A percentile compares a stretch with the other conserved stretches of the same genome.
Evolutionary conservation across 2,113 vertebrate genomes (phyloP).

Genomic region (Percopsis transmontana): DNA sequence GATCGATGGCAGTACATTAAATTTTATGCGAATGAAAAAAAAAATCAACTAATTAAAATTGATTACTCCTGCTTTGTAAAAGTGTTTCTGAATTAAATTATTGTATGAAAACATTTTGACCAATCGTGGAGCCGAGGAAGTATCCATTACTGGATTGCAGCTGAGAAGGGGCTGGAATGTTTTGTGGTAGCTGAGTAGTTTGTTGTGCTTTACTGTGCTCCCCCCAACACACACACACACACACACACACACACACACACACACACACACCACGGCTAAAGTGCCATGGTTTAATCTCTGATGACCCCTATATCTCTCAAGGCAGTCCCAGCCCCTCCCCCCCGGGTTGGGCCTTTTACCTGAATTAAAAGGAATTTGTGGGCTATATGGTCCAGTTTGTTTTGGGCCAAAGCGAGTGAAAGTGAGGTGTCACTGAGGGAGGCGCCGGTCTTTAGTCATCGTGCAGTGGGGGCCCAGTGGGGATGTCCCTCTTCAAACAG

Average conservation of each 20-base stretch:
- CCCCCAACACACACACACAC: conserved; percentile 37
- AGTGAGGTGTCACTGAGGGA: conserved; percentile 59
- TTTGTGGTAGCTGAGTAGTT: conserved; percentile 81
- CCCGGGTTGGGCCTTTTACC: conserved; percentile 72
- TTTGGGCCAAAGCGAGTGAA: conserved; percentile 59
- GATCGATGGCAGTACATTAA: conserved; percentile 86
- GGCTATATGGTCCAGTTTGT: conserved; percentile 22
- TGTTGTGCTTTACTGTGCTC: conserved; percentile 61
- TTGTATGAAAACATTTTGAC: conserved; percentile 88
- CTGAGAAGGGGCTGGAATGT: conserved; percentile 77
- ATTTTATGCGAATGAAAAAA: conserved; percentile 83
- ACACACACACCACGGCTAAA: conserved; percentile 52
- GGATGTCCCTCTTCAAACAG: conserved; percentile 65
- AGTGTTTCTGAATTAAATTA: conserved; percentile 89
- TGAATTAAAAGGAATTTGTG: conserved; percentile 75
- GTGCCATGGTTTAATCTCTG: conserved; percentile 75
- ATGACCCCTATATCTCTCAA: conserved; percentile 72
- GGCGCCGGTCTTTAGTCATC: conserved; percentile 56
- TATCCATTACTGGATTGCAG: conserved; percentile 87
- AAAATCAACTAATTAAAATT: conserved; percentile 88
- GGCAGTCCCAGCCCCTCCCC: conserved; percentile 50
- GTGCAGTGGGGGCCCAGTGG: conserved; percentile 38
- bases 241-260: not conserved
- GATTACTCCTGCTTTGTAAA: conserved; percentile 87
- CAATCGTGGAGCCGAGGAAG: conserved; percentile 83